A percentile compares a stretch with the other conserved stretches of the same genome.
These are phyloP conservation scores for Anarrhichthys ocellatus DNA, from an alignment of 2,113 vertebrate genomes.

Conservation along the genomic window DNA sequence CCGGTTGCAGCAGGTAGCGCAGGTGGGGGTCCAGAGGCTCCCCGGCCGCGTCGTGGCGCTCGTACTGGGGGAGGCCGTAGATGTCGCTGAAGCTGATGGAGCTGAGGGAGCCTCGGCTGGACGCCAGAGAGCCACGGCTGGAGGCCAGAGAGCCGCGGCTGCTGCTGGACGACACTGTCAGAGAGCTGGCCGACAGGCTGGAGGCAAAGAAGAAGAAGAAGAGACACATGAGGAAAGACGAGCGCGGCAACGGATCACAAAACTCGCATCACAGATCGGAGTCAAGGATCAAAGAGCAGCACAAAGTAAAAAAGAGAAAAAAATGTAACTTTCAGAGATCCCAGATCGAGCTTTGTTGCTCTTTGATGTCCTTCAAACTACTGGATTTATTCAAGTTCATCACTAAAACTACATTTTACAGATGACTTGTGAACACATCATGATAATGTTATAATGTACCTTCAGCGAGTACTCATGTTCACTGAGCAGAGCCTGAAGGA, in stretches of 20 bases:
- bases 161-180: slow-evolving; percentile 96
- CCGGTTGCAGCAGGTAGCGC: slow-evolving; percentile 89
- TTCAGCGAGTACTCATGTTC: no score
- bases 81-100: slow-evolving; percentile 98
- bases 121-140: slow-evolving; percentile 93
- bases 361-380: no score
- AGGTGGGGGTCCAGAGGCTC: slow-evolving; percentile 84
- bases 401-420: no score
- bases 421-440: no score
- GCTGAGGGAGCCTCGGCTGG: slow-evolving; percentile 96
- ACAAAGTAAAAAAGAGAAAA: no score
- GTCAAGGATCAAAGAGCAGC: no score
- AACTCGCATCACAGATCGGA: no score
- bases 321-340: background rate
- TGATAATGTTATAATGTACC: no score
- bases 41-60: slow-evolving; percentile 84
- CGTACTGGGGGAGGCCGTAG: slow-evolving; percentile 95
- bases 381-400: no score
- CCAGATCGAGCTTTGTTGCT: no score
- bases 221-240: background rate
- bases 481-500: no score
- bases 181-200: slow-evolving; percentile 94
- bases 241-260: no score
- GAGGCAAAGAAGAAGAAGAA: background rate
- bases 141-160: slow-evolving; percentile 96